Base-by-base conservation (phyloP, 2,888 invertebrate species). In the Acronicta aceris region DNA sequence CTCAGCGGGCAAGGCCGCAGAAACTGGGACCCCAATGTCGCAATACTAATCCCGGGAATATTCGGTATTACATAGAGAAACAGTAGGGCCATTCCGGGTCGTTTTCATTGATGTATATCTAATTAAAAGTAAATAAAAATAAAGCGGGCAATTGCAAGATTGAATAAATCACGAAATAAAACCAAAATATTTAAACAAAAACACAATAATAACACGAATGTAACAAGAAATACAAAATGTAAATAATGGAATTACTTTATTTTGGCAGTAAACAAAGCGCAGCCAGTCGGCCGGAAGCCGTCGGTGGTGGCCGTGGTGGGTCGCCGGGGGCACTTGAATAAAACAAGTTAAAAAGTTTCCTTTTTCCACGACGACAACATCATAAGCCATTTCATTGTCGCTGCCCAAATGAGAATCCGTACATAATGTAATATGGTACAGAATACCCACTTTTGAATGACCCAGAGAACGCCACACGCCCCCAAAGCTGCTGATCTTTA, bases 331-430 rank as follows among this genome's bases (percentile, higher is more conserved):
- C 45, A 12, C n/a, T 12, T 16, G 16, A 68, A 50, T 56, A 45
- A 56, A 69, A 60, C 58, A 69, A 75, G 61, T 75, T 78, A 64
- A 59, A 71, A 78, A 64, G 66, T 74, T 66, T 58, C 8, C 16
- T 52, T 71, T 64, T 59, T 56, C 58, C 59, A 12, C 58, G 62
- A 65, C 59, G 62, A 67, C 59, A 57, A 74, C 67, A 70, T 72
- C 77, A 72, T 53, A 57, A 74, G 61, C 76, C 64, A 49, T 57
- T 57, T 67, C 72, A 71, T 71, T 72, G 72, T 72, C 70, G 47
- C 67, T 40, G 62, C 59, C 74, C 27, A 65, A 74, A 76, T 72
- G 67, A 71, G 61, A 17, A 3, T 12, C 1, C 21, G 12, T 13
- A 15, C 40, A 12, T 13, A 10, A 12, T 8, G 5, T 0, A 1